phyloP scores from a whole-genome alignment of 2,797 vertebrate species.

The Balearica regulorum region DNA sequence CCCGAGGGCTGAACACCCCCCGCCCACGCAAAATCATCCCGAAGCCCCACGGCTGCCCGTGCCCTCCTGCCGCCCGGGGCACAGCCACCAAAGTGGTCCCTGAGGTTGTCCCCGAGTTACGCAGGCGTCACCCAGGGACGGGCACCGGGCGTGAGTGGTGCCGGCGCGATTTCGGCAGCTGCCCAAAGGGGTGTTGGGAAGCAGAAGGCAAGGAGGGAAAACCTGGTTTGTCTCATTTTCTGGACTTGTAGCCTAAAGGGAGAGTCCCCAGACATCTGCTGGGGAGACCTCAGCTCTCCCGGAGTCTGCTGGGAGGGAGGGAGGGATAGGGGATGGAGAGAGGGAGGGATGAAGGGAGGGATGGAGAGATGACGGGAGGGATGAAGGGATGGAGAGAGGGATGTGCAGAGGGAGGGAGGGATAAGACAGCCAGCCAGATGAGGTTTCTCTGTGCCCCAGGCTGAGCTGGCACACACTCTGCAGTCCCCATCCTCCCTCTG shows the following conservation, averaged over 20 bases:
- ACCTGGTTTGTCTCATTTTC: neutral
- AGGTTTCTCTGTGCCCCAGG: neutral
- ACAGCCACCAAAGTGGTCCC: neutral
- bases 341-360: neutral
- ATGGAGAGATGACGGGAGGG: neutral
- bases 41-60: accelerated
- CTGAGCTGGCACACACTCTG: neutral
- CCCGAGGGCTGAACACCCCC: neutral
- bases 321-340: neutral
- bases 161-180: accelerated
- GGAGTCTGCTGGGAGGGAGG: neutral
- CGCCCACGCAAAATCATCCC: neutral
- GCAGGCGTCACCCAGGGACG: neutral
- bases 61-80: accelerated
- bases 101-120: neutral
- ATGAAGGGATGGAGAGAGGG: neutral
- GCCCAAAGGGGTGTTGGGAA: neutral
- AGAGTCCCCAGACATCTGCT: neutral
- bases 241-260: neutral
- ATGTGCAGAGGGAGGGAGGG: neutral
- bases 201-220: neutral
- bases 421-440: neutral
- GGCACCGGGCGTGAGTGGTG: accelerated
- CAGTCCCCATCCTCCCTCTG: neutral
- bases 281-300: neutral